Conservation (phyloP, 2,797 vertebrate genomes). For the Protonibea diacanthus region DNA sequence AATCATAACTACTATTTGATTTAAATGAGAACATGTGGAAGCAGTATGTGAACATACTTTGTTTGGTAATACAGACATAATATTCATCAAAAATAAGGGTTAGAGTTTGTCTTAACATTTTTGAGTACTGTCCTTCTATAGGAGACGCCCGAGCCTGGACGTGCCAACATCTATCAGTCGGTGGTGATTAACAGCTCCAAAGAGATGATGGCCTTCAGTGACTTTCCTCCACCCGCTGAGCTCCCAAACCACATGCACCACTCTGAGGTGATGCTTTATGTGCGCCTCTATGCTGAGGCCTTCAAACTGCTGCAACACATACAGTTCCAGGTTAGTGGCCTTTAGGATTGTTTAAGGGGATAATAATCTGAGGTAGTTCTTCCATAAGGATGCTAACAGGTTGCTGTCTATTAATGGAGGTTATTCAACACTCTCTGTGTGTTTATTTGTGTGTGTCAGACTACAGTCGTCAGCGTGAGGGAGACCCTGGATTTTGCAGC, state of each 20-base stretch:
- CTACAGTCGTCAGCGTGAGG: slow-evolving; percentile 82
- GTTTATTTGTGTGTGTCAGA: slow-evolving; percentile 73
- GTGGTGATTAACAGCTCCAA: slow-evolving; percentile 90
- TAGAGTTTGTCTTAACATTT: no score
- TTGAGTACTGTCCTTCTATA: background rate
- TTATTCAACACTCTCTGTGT: background rate
- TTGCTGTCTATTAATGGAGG: no score
- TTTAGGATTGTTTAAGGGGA: no score
- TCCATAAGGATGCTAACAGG: no score
- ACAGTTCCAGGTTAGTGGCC: slow-evolving; percentile 58
- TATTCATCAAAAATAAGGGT: no score
- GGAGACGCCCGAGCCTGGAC: slow-evolving; percentile 64
- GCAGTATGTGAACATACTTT: no score
- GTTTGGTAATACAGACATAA: no score
- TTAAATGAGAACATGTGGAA: no score
- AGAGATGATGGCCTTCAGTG: slow-evolving; percentile 90
- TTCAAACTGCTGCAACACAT: slow-evolving; percentile 33
- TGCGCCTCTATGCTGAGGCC: no score
- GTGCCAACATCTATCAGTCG: slow-evolving; percentile 87
- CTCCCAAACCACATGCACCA: slow-evolving; percentile 61
- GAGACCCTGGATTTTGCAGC: slow-evolving; percentile 80
- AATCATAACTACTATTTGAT: no score
- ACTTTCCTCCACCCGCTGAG: slow-evolving; percentile 87
- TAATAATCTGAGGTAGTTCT: no score
- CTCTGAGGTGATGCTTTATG: no score